These are phyloP conservation scores for Drosophila guanche DNA, from an alignment of 1,140 invertebrate genomes.

Conservation along the genomic window DNA sequence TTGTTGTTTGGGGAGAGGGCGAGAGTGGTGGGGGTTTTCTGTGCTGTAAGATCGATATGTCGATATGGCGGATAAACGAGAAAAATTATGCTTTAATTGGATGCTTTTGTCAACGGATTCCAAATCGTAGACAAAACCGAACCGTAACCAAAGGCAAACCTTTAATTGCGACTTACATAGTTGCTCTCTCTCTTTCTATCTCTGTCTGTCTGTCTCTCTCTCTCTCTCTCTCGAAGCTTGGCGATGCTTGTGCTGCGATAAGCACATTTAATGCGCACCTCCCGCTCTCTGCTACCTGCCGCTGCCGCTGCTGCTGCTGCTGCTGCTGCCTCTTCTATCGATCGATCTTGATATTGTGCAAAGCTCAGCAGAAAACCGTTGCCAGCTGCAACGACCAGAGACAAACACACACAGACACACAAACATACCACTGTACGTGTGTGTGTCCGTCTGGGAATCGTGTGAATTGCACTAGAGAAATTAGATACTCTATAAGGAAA, in stretches of 20 bases:
- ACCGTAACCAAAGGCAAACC: slow-evolving; percentile 3
- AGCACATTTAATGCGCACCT: slow-evolving; percentile 44
- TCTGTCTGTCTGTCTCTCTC: neutral
- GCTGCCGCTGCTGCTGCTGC: slow-evolving; percentile 2
- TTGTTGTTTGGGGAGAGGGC: neutral
- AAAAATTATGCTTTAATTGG: slow-evolving; percentile 66
- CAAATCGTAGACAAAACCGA: no score
- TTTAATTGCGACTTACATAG: slow-evolving; percentile 43
- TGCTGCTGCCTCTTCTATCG: slow-evolving; percentile 5
- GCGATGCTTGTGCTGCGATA: slow-evolving; percentile 49
- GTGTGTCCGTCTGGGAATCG: slow-evolving; percentile 11
- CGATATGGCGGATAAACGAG: neutral
- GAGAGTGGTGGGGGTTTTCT: no score
- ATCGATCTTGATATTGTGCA: slow-evolving; percentile 38
- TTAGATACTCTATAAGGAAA: slow-evolving; percentile 38
- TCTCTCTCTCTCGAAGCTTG: slow-evolving; percentile 1
- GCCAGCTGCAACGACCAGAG: slow-evolving; percentile 8
- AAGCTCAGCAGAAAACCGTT: slow-evolving; percentile 37
- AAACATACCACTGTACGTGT: no score
- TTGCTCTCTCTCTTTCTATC: neutral
- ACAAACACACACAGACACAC: no score
- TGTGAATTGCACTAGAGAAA: slow-evolving; percentile 56
- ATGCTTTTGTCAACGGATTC: slow-evolving; percentile 50
- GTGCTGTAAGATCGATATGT: slow-evolving; percentile 12
- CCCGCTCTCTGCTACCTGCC: neutral